Conservation (phyloP, 2,113 vertebrate genomes). For the Nibea coibor region DNA sequence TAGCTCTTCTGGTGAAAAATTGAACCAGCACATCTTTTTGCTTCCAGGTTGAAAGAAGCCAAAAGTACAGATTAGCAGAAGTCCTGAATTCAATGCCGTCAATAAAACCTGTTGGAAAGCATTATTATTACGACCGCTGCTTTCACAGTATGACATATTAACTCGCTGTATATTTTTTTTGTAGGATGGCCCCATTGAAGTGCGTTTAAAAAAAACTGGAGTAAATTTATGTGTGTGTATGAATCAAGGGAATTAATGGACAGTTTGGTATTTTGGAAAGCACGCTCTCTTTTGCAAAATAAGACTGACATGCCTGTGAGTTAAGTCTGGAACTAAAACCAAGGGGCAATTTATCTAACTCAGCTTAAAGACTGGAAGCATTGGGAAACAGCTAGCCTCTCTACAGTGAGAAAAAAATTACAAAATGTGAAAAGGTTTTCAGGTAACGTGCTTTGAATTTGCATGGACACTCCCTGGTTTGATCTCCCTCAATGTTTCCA, state of each 20-base stretch:
- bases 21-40: not conserved
- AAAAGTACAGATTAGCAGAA: slow-evolving; percentile 12
- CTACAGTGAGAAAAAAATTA: not conserved
- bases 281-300: too few species aligned
- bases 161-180: not conserved
- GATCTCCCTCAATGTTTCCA: not conserved
- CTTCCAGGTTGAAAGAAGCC: slow-evolving; percentile 29
- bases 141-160: not conserved
- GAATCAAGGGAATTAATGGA: not conserved
- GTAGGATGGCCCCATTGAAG: not conserved
- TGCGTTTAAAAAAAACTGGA: not conserved
- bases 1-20: slow-evolving; percentile 26
- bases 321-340: not conserved
- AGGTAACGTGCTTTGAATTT: too few species aligned
- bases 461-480: not conserved
- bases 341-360: not conserved
- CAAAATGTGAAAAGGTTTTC: not conserved
- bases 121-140: slow-evolving; percentile 5
- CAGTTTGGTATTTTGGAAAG: not conserved
- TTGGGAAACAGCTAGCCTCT: too few species aligned
- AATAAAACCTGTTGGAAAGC: slow-evolving; percentile 9
- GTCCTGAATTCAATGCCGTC: not conserved
- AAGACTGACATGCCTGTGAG: not conserved
- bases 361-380: not conserved
- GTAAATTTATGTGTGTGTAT: not conserved